Percentiles rank a stretch among this genome's conserved stretches.
phyloP scores from a whole-genome alignment of 1,140 invertebrate species.

The Araneus ventricosus region DNA sequence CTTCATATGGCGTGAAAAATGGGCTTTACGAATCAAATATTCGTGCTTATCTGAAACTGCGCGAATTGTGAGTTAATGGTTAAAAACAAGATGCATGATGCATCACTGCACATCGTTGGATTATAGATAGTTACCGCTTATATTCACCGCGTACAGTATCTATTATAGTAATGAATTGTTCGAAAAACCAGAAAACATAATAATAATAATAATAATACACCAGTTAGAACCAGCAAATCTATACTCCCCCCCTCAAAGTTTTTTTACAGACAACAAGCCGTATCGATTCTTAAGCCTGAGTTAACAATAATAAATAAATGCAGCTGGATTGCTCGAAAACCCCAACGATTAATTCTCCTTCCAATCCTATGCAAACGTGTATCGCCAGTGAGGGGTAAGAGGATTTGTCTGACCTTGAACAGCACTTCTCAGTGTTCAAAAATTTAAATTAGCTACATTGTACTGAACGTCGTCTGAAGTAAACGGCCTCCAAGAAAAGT shows the following conservation, averaged over 20 bases:
- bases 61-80: no score
- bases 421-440: constrained; percentile 31
- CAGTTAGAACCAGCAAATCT: no score
- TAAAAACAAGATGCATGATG: no score
- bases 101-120: no score
- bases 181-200: not conserved
- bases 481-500: constrained; percentile 42
- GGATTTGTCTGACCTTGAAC: constrained; percentile 25
- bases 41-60: no score
- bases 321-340: not conserved
- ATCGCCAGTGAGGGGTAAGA: not conserved
- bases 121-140: no score
- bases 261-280: not conserved
- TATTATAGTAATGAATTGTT: not conserved
- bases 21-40: no score
- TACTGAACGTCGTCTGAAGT: not conserved
- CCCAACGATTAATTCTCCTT: not conserved
- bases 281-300: not conserved
- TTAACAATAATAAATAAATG: no score
- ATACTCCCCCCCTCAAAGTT: not conserved
- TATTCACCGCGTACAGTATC: no score
- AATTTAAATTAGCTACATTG: constrained; percentile 62
- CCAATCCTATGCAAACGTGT: constrained; percentile 6
- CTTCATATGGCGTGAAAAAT: no score
- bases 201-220: no score